A percentile compares a stretch with the other conserved stretches of the same genome.
Conservation (phyloP, 1,140 invertebrate species). For the Hypsibius dujardini region DNA sequence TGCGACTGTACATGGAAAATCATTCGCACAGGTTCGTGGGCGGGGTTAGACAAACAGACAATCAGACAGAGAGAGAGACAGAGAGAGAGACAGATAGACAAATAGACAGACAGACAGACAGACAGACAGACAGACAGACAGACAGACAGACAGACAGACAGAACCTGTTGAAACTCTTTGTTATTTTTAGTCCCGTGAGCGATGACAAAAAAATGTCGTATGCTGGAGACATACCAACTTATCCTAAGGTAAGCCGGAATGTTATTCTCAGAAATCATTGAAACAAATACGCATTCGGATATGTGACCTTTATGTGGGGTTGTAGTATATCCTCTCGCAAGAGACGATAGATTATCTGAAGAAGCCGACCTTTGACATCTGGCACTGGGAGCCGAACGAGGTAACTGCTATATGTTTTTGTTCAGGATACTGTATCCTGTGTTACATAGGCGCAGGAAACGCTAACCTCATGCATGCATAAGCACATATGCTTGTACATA, state of each 20-base stretch:
- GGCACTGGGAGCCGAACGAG: constrained; percentile 38
- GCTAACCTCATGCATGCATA: no score
- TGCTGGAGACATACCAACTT: constrained; percentile 31
- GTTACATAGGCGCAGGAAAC: no score
- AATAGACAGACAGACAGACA: no score
- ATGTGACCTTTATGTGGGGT: background rate
- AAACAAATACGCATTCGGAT: background rate
- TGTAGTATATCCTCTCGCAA: constrained; percentile 34
- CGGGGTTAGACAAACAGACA: no score
- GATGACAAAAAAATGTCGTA: constrained; percentile 32
- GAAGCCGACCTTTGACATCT: constrained; percentile 36
- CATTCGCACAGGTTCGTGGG: no score
- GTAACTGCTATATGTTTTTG: constrained; percentile 24
- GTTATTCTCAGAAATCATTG: background rate
- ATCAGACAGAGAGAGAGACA: no score
- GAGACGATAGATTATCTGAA: constrained; percentile 36
- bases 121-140: no score
- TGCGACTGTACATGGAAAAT: no score
- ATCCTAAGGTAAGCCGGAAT: constrained; percentile 30
- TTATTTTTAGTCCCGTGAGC: constrained; percentile 32
- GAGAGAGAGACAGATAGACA: no score
- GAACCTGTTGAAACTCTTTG: constrained; percentile 14
- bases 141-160: no score
- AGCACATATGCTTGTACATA: no score
- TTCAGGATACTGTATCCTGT: no score